These are phyloP conservation scores for Halcyon chelicuti DNA, from an alignment of 2,797 vertebrate genomes.

Conservation along the genomic window DNA sequence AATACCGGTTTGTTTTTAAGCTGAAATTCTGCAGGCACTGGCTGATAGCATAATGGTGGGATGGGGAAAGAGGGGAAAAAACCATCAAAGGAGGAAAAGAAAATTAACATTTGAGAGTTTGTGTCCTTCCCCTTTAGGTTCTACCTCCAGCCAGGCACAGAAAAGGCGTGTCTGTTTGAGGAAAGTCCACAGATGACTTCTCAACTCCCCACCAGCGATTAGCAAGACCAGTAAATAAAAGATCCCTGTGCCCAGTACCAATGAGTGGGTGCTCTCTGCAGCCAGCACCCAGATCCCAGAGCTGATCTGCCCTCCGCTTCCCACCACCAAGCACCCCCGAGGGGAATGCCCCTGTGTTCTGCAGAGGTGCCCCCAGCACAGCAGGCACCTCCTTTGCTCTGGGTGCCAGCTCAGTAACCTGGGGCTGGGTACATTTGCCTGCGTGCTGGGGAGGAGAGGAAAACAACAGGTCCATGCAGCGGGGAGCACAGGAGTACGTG, in stretches of 20 bases:
- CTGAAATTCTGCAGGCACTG: not conserved
- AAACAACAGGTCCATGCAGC: not conserved
- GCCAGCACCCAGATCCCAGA: not conserved
- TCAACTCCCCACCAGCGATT: not conserved
- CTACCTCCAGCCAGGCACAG: not conserved
- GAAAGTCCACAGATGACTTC: not conserved
- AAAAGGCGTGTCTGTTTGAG: not conserved
- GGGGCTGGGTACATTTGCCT: not conserved
- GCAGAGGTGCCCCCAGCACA: rapidly evolving
- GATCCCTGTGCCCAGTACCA: not conserved
- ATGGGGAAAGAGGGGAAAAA: rapidly evolving
- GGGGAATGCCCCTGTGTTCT: not conserved
- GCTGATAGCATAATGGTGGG: not conserved
- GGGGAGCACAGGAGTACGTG: rapidly evolving
- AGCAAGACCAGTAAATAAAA: not conserved
- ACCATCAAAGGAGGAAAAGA: not conserved
- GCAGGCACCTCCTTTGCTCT: not conserved
- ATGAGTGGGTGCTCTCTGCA: not conserved
- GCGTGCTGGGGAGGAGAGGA: not conserved
- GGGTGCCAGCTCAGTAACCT: not conserved
- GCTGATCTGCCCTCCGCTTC: not conserved
- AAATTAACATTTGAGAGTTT: not conserved
- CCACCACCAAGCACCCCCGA: not conserved
- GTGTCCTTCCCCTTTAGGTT: not conserved
- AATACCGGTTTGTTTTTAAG: not conserved